These are phyloP conservation scores for Magallana gigas DNA, from an alignment of 1,140 invertebrate species.

Conservation along the genomic window DNA sequence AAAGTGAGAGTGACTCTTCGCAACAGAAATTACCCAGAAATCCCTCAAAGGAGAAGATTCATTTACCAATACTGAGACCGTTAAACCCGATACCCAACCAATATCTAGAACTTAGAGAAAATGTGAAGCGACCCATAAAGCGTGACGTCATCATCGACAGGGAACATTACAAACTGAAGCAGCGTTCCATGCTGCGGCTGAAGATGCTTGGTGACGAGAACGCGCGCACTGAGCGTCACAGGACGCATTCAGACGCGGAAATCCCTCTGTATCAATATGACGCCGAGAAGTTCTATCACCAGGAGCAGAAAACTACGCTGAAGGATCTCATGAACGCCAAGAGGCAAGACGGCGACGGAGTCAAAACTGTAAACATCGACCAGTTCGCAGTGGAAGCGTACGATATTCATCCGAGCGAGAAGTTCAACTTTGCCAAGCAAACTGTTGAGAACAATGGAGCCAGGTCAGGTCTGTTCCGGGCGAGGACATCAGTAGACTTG, in stretches of 20 bases:
- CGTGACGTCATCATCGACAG: constrained; percentile 33
- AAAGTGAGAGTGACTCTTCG: not conserved
- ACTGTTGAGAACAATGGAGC: not conserved
- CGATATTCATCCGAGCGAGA: constrained; percentile 44
- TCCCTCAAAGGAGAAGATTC: not conserved
- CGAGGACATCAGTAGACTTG: constrained; percentile 21
- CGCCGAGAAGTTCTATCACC: not conserved
- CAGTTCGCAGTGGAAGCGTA: constrained; percentile 52
- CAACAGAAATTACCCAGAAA: not conserved
- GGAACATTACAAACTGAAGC: constrained; percentile 45
- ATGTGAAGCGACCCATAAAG: not conserved
- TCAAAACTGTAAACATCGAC: constrained; percentile 48
- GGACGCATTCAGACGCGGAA: not conserved
- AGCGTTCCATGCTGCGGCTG: constrained; percentile 45
- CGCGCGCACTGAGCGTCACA: not conserved
- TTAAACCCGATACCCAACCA: constrained; percentile 48
- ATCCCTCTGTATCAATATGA: not conserved
- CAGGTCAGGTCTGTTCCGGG: not conserved
- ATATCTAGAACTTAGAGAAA: constrained; percentile 44
- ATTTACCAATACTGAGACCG: constrained; percentile 40
- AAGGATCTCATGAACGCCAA: constrained; percentile 41
- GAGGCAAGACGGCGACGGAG: constrained; percentile 21
- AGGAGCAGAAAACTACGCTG: constrained; percentile 33
- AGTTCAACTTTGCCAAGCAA: constrained; percentile 54
- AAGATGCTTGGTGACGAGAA: constrained; percentile 42